phyloP scores from a whole-genome alignment of 2,113 vertebrate genomes.

The Oreotrochilus melanogaster region DNA sequence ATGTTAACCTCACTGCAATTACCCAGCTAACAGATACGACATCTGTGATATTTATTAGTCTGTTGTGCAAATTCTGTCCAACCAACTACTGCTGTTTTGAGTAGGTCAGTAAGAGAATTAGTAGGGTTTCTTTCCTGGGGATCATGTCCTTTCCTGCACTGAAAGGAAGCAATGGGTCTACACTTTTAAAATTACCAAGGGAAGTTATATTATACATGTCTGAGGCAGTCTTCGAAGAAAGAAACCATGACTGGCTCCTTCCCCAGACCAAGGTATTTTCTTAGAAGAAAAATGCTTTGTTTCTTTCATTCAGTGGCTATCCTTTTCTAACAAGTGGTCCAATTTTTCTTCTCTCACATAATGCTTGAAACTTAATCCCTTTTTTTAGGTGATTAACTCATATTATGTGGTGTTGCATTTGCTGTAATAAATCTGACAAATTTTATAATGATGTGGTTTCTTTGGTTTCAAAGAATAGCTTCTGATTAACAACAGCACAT shows the following conservation, averaged over 20 bases:
- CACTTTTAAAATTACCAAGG: background rate
- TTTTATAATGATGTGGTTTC: background rate
- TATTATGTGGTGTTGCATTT: background rate
- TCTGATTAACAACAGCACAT: background rate
- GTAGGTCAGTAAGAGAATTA: background rate
- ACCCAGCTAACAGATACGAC: background rate
- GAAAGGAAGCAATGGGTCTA: background rate
- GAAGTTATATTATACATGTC: background rate
- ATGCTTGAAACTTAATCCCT: background rate
- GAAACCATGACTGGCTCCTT: background rate
- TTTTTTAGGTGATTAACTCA: background rate
- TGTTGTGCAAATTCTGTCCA: background rate
- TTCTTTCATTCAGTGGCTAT: background rate
- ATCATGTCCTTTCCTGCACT: background rate
- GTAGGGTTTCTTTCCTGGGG: background rate
- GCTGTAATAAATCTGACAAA: background rate
- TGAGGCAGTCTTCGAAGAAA: background rate
- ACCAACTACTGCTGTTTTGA: background rate
- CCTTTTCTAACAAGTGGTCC: background rate
- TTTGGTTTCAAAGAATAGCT: background rate
- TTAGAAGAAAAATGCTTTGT: background rate
- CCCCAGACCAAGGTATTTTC: background rate
- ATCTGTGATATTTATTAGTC: background rate
- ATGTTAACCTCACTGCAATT: background rate
- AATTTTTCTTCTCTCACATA: background rate